A percentile compares a stretch with the other conserved stretches of the same genome.
Conservation (phyloP, 2,113 vertebrate genomes). For the Cyrtonyx montezumae region DNA sequence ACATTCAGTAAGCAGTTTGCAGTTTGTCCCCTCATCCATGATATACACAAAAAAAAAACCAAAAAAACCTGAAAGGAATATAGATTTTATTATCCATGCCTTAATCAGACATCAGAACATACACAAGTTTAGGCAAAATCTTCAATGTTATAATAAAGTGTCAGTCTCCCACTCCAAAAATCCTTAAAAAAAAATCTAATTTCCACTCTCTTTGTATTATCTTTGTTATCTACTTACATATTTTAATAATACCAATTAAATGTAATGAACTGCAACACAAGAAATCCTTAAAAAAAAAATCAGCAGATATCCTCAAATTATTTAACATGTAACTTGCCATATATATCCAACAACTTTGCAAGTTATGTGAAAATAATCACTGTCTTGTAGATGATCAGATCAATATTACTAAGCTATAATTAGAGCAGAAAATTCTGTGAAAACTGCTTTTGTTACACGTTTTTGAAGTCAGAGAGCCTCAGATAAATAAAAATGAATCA, state of each 20-base stretch:
- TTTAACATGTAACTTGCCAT: not conserved
- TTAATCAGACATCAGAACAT: not conserved
- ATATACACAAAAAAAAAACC: not conserved
- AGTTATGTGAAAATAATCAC: not conserved
- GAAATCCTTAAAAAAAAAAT: not conserved
- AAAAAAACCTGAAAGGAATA: not conserved
- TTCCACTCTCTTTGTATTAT: not conserved
- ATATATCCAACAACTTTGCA: not conserved
- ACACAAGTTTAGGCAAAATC: not conserved
- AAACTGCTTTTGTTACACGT: not conserved
- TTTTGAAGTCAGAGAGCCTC: not conserved
- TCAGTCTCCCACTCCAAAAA: not conserved
- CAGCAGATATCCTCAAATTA: not conserved
- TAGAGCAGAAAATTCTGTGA: not conserved
- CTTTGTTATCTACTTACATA: not conserved
- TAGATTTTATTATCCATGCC: not conserved
- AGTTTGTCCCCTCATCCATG: fast-evolving
- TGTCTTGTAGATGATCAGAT: not conserved
- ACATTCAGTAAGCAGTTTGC: fast-evolving
- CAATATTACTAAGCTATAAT: not conserved
- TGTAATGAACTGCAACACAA: not conserved
- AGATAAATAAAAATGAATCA: not conserved
- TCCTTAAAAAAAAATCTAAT: not conserved
- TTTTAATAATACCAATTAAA: not conserved
- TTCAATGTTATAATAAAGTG: not conserved